Base-by-base conservation (phyloP, 1,140 invertebrate species). In the Pseudomyrmex pallidus region DNA sequence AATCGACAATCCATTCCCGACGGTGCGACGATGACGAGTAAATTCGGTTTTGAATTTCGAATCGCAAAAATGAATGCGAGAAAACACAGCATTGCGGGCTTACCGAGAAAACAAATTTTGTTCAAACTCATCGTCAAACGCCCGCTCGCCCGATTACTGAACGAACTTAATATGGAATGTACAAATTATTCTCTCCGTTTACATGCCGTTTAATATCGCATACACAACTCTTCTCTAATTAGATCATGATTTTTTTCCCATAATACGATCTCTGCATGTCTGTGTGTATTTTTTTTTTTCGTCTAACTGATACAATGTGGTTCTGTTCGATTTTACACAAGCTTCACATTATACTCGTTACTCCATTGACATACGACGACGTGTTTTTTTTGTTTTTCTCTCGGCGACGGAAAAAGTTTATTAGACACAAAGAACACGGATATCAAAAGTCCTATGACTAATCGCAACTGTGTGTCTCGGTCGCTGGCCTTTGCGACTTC, bases 141-240 rank as follows among this genome's bases (percentile, higher is more conserved):
- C 87, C 87, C 87, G 74, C 87, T 89, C 86, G 64, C 87, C 82
- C 86, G 59, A 35, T 35, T 74, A 86, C 72, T 87, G 87, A 91
- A 95, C 94, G 92, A 95, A 95, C 94, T 95, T 95, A 95, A 95
- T 94, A 95, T 96, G 95, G 95, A 96, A 96, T 96, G 95, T 96
- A 96, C 95, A 95, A 96, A 95, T 95, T 95, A 87, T 84, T 73
- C 74, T 73, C 74, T 82, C 66, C 64, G 76, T 86, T 84, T 85
- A 85, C 50, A 72, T 57, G n/a, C 72, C 74, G 66, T 84, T 84
- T 72, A 12, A 78, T 74, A 88, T 83, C 73, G 48, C 70, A 68
- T 48, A 13, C 46, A 78, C 84, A 74, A 76, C 59, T 73, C 76
- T 56, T 64, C 54, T 9, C n/a, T 84, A 68, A 83, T 90, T 84